phyloP scores from a whole-genome alignment of 2,113 vertebrate species.

The Gracilinanus agilis region DNA sequence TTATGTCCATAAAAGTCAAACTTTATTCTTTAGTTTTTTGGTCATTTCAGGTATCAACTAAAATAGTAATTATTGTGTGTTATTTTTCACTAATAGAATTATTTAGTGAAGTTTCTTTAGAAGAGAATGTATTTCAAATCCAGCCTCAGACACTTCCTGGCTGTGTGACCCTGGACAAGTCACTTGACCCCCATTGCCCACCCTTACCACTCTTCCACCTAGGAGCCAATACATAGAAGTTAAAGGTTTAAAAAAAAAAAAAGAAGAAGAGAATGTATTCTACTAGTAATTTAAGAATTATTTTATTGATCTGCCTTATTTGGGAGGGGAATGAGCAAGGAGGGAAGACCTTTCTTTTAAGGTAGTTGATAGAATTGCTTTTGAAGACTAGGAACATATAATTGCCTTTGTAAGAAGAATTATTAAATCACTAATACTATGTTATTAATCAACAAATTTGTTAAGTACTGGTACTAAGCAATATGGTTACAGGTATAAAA shows the following conservation, averaged over 20 bases:
- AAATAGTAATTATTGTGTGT: background rate
- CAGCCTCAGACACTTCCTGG: too few species aligned
- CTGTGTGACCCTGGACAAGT: too few species aligned
- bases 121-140: background rate
- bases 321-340: too few species aligned
- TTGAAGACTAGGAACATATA: background rate
- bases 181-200: too few species aligned
- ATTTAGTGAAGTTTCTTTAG: background rate
- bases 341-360: background rate
- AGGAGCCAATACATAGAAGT: too few species aligned
- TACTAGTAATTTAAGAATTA: background rate
- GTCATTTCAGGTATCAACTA: background rate
- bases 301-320: too few species aligned
- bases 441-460: background rate
- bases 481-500: background rate
- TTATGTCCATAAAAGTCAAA: background rate
- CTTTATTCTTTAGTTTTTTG: background rate
- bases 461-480: background rate
- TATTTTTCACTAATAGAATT: background rate
- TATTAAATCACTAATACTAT: background rate
- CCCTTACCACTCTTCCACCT: too few species aligned
- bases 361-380: background rate
- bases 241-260: too few species aligned
- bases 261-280: background rate
- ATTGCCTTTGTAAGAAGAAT: background rate